These are phyloP conservation scores for Archips crataeganus DNA, from an alignment of 2,888 invertebrate species.

Conservation along the genomic window DNA sequence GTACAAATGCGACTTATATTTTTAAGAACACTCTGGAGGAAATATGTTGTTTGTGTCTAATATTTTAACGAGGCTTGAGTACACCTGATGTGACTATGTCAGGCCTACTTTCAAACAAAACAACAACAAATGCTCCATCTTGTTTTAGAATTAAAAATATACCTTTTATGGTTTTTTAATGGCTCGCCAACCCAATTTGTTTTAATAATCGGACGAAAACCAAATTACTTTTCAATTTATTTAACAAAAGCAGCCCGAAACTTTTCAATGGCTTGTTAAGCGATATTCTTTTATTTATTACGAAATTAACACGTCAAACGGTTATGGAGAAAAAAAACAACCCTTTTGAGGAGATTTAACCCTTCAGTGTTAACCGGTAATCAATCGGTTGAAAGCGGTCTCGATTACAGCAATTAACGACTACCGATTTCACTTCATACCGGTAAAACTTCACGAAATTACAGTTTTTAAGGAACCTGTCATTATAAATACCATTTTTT, in stretches of 20 bases:
- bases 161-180: background rate
- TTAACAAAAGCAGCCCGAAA: slow-evolving; percentile 39
- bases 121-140: no score
- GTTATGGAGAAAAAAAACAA: slow-evolving; percentile 59
- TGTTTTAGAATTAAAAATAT: background rate
- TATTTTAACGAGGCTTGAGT: no score
- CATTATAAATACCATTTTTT: background rate
- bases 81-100: no score
- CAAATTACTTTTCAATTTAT: slow-evolving; percentile 39
- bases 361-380: slow-evolving; percentile 66
- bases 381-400: slow-evolving; percentile 67
- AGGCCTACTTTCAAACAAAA: no score
- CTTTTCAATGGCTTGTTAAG: slow-evolving; percentile 44
- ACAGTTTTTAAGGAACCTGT: background rate
- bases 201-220: slow-evolving; percentile 40
- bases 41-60: background rate
- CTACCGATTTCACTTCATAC: slow-evolving; percentile 51
- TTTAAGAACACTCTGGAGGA: background rate
- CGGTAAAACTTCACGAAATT: background rate
- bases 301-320: slow-evolving; percentile 76
- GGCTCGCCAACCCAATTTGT: slow-evolving; percentile 27
- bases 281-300: slow-evolving; percentile 64
- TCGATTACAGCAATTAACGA: slow-evolving; percentile 61
- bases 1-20: background rate
- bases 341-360: slow-evolving; percentile 69